Evolutionary conservation across 1,140 invertebrate species (phyloP).

Genomic region (Scaptomyza pallida): DNA sequence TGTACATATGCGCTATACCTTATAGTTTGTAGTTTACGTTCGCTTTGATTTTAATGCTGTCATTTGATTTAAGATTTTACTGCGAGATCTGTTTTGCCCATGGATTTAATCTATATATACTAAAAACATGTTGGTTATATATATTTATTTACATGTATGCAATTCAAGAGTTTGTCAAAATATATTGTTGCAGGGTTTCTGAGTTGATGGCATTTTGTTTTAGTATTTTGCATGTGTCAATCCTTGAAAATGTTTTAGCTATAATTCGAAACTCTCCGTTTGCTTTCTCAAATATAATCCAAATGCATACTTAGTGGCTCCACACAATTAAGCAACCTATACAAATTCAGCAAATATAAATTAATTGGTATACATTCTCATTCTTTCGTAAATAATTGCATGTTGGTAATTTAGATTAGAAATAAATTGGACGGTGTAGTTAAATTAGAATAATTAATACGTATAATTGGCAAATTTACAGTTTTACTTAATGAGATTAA

Average conservation of each 20-base stretch:
- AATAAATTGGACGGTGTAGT: conserved; percentile 68
- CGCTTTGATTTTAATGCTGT: conserved; percentile 45
- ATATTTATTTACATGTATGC: conserved; percentile 53
- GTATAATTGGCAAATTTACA: conserved; percentile 63
- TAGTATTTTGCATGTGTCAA: too few species aligned
- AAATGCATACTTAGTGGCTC: neutral
- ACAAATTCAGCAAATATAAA: neutral
- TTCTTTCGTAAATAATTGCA: neutral
- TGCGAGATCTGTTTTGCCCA: conserved; percentile 75
- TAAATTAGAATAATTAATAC: conserved; percentile 53
- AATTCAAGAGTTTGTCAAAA: neutral
- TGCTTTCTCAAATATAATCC: neutral
- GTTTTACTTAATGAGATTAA: conserved; percentile 3
- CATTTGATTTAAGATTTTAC: conserved; percentile 51
- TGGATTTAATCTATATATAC: conserved; percentile 49
- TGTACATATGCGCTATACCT: conserved; percentile 54
- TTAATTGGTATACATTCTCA: neutral
- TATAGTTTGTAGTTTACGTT: conserved; percentile 54
- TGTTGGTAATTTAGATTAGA: conserved; percentile 23
- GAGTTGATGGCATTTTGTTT: too few species aligned
- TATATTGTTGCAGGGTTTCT: neutral
- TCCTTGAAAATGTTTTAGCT: too few species aligned
- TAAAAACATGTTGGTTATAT: neutral
- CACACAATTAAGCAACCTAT: neutral
- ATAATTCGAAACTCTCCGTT: too few species aligned